Evolutionary conservation across 2,888 invertebrate species (phyloP), one percentile per base, ranked within the genome.

Genomic region (Falcaria lacertinaria): DNA sequence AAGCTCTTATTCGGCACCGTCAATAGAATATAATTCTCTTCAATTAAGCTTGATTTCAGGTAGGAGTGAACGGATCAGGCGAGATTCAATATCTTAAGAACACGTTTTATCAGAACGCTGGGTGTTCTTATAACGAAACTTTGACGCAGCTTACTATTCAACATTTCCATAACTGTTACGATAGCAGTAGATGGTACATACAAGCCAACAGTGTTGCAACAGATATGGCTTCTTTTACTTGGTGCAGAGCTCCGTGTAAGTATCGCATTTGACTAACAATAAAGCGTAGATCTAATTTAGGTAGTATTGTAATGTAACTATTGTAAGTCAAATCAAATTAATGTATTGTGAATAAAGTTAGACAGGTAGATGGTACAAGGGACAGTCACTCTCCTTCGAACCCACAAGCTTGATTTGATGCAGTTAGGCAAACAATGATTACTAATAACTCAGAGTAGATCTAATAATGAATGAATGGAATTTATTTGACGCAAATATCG

Each of bases 171-270:
- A 90, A 81, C 47, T 91, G 92, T 53, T 93, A 94, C 58, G 80
- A 91, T 35, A 54, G 74, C 1, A 78, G 74, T 1, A 86, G 90
- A 16, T 94, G 93, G 93, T 82, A 84, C 16, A 68, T 87, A 1
- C 80, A 74, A 47, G 72, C 74, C 0, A 72, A 76, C 34, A 69
- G 64, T 42, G 90, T 91, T 0, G 64, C 85, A 15, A 93, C 95
- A 0, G 94, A 95, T 60, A 80, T 90, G 1, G 91, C 94, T 0
- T 82, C 90, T 1, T 93, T 93, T 50, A 94, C 94, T 0, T 92
- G 90, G 57, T 92, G 92, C 52, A 82, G 95, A 57, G 91, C 93
- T 1, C 95, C 94, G 41, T 91, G 93, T 89, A 71, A 53, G 71
- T 63, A 43, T 34, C 15, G 14, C 22, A 8, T 3, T 28, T 1